These are phyloP conservation scores for Lasiurus borealis DNA, from an alignment of 2,113 vertebrate species.

Conservation along the genomic window DNA sequence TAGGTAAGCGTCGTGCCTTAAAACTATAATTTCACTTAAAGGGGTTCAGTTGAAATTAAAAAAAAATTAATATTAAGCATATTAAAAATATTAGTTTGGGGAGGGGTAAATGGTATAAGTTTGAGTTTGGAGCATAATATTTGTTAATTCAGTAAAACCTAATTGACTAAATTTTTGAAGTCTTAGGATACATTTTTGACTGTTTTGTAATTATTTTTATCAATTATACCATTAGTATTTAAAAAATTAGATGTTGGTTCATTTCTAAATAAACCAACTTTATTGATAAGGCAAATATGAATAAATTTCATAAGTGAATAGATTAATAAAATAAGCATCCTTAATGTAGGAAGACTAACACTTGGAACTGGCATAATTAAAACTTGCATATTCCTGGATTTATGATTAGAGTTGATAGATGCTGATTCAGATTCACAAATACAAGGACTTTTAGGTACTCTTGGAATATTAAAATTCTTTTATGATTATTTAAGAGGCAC, in stretches of 20 bases:
- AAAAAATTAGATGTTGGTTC: neutral
- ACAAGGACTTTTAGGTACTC: conserved; percentile 23
- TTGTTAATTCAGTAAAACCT: conserved; percentile 55
- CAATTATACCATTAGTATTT: neutral
- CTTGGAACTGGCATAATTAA: conserved; percentile 34
- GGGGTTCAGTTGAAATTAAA: neutral
- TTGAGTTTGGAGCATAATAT: conserved; percentile 42
- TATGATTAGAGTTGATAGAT: conserved; percentile 19
- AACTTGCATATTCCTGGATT: neutral
- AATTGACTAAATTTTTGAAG: neutral
- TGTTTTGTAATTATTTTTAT: conserved; percentile 52
- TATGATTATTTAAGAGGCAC: conserved; percentile 26
- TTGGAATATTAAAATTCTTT: conserved; percentile 46
- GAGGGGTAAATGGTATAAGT: neutral
- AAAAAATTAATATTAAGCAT: conserved; percentile 4
- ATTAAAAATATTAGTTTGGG: neutral
- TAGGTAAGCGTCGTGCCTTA: conserved; percentile 88
- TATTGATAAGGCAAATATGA: neutral
- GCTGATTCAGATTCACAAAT: conserved; percentile 47
- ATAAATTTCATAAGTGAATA: neutral
- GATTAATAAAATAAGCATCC: neutral
- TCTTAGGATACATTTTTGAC: conserved; percentile 9
- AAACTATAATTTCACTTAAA: conserved; percentile 53
- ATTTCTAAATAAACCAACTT: conserved; percentile 30
- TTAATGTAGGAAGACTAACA: neutral